Conservation (phyloP, 1,140 invertebrate species). For the Pomacea maculata region DNA sequence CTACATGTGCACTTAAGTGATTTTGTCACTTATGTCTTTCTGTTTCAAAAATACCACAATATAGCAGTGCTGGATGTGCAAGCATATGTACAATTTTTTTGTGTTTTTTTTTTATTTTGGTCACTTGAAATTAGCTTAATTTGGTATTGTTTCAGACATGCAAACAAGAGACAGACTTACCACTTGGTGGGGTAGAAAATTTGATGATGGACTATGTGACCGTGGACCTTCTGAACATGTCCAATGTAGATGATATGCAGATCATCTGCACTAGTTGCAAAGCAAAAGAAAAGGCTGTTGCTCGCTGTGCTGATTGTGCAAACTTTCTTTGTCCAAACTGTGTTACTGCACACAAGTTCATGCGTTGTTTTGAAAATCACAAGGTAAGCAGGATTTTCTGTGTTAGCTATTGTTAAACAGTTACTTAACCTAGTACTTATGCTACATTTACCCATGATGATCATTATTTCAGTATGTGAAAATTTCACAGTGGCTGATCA, state of each 20-base stretch:
- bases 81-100: no score
- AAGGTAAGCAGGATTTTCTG: constrained; percentile 63
- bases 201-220: constrained; percentile 84
- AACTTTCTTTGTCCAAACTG: constrained; percentile 93
- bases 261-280: constrained; percentile 70
- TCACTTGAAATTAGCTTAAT: not conserved
- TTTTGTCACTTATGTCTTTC: not conserved
- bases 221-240: constrained; percentile 86
- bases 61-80: no score
- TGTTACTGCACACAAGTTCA: constrained; percentile 89
- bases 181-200: constrained; percentile 74
- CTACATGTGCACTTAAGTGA: no score
- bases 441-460: not conserved
- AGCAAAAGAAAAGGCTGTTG: constrained; percentile 77
- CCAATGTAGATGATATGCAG: constrained; percentile 78
- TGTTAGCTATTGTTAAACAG: not conserved
- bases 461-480: not conserved
- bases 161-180: constrained; percentile 80
- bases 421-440: no score
- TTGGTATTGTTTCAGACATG: constrained; percentile 77
- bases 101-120: no score
- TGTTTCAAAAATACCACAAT: not conserved
- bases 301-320: constrained; percentile 90
- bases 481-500: not conserved
- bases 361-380: constrained; percentile 94